Base-by-base conservation (phyloP, 2,797 vertebrate species). In the Acipenser transmontanus region DNA sequence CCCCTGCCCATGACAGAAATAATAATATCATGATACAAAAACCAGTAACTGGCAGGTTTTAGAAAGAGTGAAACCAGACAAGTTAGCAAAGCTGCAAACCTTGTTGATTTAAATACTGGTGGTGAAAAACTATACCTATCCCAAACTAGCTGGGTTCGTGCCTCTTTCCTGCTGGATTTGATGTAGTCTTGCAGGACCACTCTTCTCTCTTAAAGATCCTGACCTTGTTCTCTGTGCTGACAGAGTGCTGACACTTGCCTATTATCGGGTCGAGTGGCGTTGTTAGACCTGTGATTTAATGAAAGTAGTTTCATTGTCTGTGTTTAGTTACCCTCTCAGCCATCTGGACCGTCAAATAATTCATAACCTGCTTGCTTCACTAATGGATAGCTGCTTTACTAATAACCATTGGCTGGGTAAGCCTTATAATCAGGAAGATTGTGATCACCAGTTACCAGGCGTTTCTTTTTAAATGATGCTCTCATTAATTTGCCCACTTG, bases 321-420 rank as follows among this genome's bases (percentile, higher is more conserved):
- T 34, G 34, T 11, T 7, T 13, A 57, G 54, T 11, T 13, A 57
- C 2, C 54, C 54, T 13, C 9, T n/a, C 54, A 52, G 11, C 12
- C 12, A 57, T 57, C 54, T n/a, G 54, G 14, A 9, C 9, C 6
- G 4, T 57, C 54, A n/a, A 9, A 57, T 57, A 57, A 57, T 57
- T 57, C 54, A 57, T 57, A 57, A 57, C 54, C 54, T 57, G 54
- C 11, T 57, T 57, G 54, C 54, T n/a, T 57, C 54, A 57, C 1
- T 57, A 57, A 4, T 34, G 34, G 34, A 34, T 34, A 34, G 34
- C 34, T 57, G 5, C 7, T 57, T 57, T 57, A n/a, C 12, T 11
- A 57, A 52, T 52, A 6, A 11, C 54, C 54, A 57, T 6, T 57
- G 54, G 9, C 12, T 57, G 11, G 12, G 14, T 57, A 57, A n/a